Percentiles rank a stretch among this genome's conserved stretches.
Evolutionary conservation across 2,797 vertebrate genomes (phyloP).

Genomic region (Todus mexicanus): DNA sequence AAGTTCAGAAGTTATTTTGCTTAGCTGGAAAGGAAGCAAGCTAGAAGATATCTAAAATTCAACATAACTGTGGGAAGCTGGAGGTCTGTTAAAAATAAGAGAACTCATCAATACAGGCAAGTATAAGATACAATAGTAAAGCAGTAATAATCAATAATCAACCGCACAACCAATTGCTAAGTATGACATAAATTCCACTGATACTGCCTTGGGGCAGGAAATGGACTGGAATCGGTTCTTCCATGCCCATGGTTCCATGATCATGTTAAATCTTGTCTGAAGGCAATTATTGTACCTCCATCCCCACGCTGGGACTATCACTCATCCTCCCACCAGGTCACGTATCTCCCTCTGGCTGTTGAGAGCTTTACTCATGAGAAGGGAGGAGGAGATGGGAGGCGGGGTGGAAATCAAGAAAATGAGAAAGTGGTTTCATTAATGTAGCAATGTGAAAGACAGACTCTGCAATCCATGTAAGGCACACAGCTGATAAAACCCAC

Average conservation of each 20-base stretch:
- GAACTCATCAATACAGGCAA: neutral
- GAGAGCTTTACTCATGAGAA: neutral
- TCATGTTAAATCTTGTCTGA: neutral
- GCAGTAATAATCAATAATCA: neutral
- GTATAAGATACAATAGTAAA: neutral
- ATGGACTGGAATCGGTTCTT: neutral
- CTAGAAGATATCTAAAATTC: neutral
- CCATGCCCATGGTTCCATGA: fast-evolving
- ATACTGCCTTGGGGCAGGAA: neutral
- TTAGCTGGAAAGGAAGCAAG: neutral
- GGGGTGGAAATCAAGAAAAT: neutral
- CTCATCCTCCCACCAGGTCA: neutral
- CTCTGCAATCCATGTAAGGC: neutral
- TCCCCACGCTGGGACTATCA: neutral
- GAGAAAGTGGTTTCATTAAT: neutral
- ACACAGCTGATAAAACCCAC: neutral
- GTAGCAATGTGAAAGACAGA: neutral
- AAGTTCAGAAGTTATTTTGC: neutral
- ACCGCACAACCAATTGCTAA: neutral
- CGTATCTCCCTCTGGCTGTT: neutral
- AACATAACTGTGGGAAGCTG: neutral
- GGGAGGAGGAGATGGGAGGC: neutral
- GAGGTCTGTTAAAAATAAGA: neutral
- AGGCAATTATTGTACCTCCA: neutral
- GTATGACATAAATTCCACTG: neutral